These are phyloP conservation scores for Sinohyriopsis cumingii DNA, from an alignment of 2,888 invertebrate species.

Conservation along the genomic window DNA sequence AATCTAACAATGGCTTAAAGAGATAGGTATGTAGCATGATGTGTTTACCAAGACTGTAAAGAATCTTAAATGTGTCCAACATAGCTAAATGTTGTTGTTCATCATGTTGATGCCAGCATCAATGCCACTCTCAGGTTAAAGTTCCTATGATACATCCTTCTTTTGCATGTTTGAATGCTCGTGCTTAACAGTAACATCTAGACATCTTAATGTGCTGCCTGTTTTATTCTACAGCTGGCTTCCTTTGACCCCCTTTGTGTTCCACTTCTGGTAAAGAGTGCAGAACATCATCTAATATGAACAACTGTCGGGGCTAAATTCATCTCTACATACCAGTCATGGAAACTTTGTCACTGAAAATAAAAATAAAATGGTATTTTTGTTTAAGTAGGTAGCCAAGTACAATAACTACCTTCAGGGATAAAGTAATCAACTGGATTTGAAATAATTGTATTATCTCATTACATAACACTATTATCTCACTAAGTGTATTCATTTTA, in stretches of 20 bases:
- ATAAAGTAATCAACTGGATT: too few species aligned
- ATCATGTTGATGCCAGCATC: constrained; percentile 1
- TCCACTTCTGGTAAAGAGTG: constrained; percentile 10
- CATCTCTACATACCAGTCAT: background rate
- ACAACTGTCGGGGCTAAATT: background rate
- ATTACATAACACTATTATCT: too few species aligned
- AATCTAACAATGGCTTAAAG: constrained; percentile 10
- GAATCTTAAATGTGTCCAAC: constrained; percentile 18
- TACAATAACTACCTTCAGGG: too few species aligned
- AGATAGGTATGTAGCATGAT: constrained; percentile 15
- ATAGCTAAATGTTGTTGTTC: constrained; percentile 4
- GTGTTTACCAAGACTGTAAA: constrained; percentile 17
- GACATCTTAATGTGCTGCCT: constrained; percentile 6
- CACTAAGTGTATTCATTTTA: too few species aligned
- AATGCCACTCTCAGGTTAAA: background rate
- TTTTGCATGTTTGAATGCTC: constrained; percentile 1
- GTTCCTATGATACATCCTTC: constrained; percentile 8
- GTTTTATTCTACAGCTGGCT: background rate
- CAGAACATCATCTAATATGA: constrained; percentile 7
- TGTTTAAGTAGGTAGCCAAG: too few species aligned
- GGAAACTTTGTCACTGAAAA: too few species aligned
- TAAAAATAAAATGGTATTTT: too few species aligned
- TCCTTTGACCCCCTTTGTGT: background rate
- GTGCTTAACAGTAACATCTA: background rate
- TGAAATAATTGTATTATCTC: too few species aligned